Conservation (phyloP, 2,888 invertebrate genomes). For the Drosophila fulvimacula region DNA sequence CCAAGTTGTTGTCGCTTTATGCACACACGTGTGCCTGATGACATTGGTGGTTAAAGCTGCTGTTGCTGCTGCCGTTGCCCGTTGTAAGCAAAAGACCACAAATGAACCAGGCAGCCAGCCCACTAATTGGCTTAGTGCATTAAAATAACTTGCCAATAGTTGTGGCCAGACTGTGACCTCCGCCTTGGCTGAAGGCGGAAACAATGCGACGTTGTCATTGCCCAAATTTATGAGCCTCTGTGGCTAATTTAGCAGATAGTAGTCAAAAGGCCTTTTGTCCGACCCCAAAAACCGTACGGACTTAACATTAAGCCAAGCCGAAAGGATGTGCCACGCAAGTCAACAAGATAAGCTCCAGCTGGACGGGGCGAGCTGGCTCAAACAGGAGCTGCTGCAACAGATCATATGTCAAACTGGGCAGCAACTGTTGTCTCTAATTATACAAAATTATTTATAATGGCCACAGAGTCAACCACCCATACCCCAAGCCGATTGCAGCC, state of each 20-base stretch:
- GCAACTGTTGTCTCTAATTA: slow-evolving; percentile 78
- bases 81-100: slow-evolving; percentile 44
- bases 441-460: slow-evolving; percentile 78
- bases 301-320: slow-evolving; percentile 62
- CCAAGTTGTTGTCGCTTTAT: slow-evolving; percentile 48
- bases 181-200: slow-evolving; percentile 28
- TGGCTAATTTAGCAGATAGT: slow-evolving; percentile 78
- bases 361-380: neutral
- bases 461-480: slow-evolving; percentile 24
- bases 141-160: slow-evolving; percentile 78
- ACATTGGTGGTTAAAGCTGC: slow-evolving; percentile 36
- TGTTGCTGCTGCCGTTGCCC: slow-evolving; percentile 4
- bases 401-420: slow-evolving; percentile 68
- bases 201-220: slow-evolving; percentile 73
- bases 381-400: neutral
- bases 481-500: slow-evolving; percentile 21
- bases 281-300: slow-evolving; percentile 29
- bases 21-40: slow-evolving; percentile 70
- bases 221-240: slow-evolving; percentile 81
- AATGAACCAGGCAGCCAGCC: slow-evolving; percentile 63
- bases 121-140: slow-evolving; percentile 79
- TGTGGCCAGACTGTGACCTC: slow-evolving; percentile 65
- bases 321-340: slow-evolving; percentile 51
- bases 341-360: slow-evolving; percentile 54
- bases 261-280: slow-evolving; percentile 60